These are phyloP conservation scores for Omphaloscelis lunosa DNA, from an alignment of 2,888 invertebrate species.

Conservation along the genomic window DNA sequence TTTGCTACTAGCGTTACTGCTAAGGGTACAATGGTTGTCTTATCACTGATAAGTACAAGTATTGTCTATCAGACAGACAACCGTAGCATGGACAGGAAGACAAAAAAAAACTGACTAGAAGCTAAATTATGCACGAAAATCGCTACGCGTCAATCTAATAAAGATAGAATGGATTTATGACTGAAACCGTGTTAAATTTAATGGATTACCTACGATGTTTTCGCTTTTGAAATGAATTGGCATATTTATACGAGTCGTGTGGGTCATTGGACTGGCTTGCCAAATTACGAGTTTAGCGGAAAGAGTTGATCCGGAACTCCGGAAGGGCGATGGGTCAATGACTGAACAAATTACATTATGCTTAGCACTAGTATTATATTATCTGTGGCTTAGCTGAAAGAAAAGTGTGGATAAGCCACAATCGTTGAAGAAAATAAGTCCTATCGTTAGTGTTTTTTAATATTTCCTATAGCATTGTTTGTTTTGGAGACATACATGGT, in stretches of 20 bases:
- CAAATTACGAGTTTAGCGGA: conserved; percentile 11
- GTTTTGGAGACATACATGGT: neutral
- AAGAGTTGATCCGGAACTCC: conserved; percentile 30
- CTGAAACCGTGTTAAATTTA: conserved; percentile 27
- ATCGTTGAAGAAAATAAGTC: neutral
- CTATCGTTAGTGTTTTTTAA: too few species aligned
- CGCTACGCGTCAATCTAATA: conserved; percentile 12
- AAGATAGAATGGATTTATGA: neutral
- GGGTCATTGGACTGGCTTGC: conserved; percentile 27
- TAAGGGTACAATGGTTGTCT: neutral
- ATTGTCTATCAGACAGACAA: neutral
- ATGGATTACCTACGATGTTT: conserved; percentile 36
- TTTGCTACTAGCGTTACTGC: neutral
- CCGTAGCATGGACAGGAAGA: too few species aligned
- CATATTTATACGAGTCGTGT: neutral
- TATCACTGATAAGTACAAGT: neutral
- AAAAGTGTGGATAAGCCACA: neutral
- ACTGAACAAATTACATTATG: neutral
- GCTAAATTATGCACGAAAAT: conserved; percentile 7
- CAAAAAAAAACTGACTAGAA: neutral
- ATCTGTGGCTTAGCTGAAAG: conserved; percentile 11
- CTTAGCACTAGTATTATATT: too few species aligned
- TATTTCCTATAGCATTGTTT: conserved; percentile 1
- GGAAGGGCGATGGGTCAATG: conserved; percentile 35
- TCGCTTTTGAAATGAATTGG: conserved; percentile 29